These are phyloP conservation scores for Chaunax sp. DNA, from an alignment of 2,797 vertebrate genomes.

Conservation along the genomic window DNA sequence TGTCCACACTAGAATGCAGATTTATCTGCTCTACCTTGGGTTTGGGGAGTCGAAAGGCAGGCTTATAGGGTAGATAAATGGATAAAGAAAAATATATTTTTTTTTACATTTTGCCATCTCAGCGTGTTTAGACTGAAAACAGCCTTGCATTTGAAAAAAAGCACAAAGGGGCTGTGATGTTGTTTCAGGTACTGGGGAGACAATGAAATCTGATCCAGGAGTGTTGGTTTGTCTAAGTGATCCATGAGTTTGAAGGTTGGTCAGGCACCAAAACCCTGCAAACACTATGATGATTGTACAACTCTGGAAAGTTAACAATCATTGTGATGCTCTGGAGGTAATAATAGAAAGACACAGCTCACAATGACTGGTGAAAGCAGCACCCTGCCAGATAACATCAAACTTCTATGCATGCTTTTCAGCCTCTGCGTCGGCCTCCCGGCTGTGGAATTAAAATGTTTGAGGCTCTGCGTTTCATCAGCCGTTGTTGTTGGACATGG, in stretches of 20 bases:
- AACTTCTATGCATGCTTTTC: not conserved
- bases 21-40: not conserved
- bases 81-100: not conserved
- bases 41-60: not conserved
- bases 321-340: not conserved
- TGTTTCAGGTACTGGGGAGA: not conserved
- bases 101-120: not conserved
- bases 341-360: not conserved
- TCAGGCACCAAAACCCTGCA: not conserved
- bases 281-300: not conserved
- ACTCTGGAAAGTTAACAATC: not conserved
- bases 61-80: not conserved
- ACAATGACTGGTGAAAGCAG: not conserved
- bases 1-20: not conserved
- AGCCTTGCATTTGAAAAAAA: not conserved
- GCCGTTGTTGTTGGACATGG: constrained; percentile 8
- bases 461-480: constrained; percentile 2
- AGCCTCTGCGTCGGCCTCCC: not conserved
- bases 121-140: constrained; percentile 3
- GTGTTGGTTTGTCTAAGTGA: not conserved
- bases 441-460: not conserved
- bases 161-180: not conserved
- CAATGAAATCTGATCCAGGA: not conserved
- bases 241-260: not conserved
- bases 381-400: not conserved